Conservation (phyloP, 2,888 invertebrate species). For the Brachyptera putata region DNA sequence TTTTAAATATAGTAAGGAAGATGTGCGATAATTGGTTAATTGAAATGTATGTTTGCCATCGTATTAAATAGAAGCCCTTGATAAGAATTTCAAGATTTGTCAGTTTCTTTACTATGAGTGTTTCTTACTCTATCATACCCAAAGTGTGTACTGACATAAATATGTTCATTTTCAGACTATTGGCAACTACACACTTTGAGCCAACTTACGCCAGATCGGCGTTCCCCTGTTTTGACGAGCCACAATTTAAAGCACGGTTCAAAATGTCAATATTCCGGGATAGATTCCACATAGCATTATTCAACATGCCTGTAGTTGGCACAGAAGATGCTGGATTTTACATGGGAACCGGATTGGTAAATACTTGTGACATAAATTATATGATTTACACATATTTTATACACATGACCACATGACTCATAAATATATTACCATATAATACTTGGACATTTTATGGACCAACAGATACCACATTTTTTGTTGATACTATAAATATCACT, state of each 20-base stretch:
- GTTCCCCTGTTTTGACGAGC: constrained; percentile 82
- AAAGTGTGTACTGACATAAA: no score
- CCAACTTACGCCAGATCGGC: constrained; percentile 74
- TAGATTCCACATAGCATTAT: constrained; percentile 73
- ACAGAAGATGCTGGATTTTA: constrained; percentile 76
- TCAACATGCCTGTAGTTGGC: constrained; percentile 74
- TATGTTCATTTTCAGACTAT: constrained; percentile 59
- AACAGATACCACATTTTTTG: no score
- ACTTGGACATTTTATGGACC: background rate
- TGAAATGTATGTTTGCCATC: no score
- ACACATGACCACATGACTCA: background rate
- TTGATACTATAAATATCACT: no score
- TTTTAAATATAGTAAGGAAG: no score
- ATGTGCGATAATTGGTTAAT: no score
- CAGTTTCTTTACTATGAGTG: no score
- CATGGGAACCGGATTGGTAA: constrained; percentile 70
- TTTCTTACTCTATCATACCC: no score
- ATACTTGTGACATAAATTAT: no score
- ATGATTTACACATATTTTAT: no score
- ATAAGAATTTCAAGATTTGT: no score
- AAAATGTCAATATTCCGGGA: constrained; percentile 75
- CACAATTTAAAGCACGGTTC: constrained; percentile 75
- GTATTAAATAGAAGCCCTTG: no score
- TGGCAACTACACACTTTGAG: constrained; percentile 81
- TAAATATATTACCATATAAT: background rate